Evolutionary conservation across 2,888 invertebrate genomes (phyloP).

Genomic region (Ommatoiulus sabulosus): DNA sequence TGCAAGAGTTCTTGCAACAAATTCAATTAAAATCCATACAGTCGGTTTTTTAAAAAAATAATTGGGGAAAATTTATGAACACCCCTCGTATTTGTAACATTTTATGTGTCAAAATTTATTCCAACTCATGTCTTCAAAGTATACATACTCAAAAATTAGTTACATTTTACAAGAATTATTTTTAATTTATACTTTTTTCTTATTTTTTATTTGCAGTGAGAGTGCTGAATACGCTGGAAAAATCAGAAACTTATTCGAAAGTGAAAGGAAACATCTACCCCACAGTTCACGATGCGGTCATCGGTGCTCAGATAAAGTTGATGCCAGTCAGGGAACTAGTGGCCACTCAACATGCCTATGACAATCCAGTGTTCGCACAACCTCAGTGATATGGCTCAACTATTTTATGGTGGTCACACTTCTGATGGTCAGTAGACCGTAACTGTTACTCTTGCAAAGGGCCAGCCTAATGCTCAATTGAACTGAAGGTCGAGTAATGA

Average conservation of each 20-base stretch:
- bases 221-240: conserved; percentile 50
- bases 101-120: no score
- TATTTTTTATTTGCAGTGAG: conserved; percentile 33
- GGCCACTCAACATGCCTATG: conserved; percentile 45
- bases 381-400: background rate
- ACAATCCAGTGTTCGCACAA: conserved; percentile 50
- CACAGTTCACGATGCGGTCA: conserved; percentile 55
- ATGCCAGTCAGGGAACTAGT: background rate
- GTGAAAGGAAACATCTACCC: conserved; percentile 49
- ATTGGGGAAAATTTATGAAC: no score
- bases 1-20: no score
- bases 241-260: conserved; percentile 46
- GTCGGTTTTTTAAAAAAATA: no score
- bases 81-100: no score
- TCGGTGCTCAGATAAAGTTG: conserved; percentile 51
- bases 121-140: no score
- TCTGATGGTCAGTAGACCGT: background rate
- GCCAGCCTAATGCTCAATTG: background rate
- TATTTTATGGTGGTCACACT: background rate
- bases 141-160: no score
- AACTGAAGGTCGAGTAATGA: background rate
- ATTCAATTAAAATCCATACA: no score
- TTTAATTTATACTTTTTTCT: background rate
- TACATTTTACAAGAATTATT: no score
- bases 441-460: background rate